A percentile compares a stretch with the other conserved stretches of the same genome.
Evolutionary conservation across 2,888 invertebrate species (phyloP).

Genomic region (Chrysopilus asiliformis): DNA sequence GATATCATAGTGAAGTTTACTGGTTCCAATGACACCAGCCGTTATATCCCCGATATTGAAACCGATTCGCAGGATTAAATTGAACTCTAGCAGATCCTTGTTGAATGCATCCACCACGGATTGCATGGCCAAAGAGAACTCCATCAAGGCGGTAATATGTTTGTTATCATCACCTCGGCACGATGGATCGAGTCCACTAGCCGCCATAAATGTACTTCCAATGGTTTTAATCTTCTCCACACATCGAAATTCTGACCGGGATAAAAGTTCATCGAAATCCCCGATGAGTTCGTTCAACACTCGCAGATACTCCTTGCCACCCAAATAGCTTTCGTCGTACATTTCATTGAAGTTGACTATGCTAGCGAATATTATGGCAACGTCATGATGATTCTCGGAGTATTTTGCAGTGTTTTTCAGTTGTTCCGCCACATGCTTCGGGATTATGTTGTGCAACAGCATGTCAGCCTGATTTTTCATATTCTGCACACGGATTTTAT

Average conservation of each 20-base stretch:
- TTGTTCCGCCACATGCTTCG: constrained; percentile 86
- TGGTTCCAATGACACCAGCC: constrained; percentile 91
- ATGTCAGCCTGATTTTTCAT: constrained; percentile 95
- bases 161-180: constrained; percentile 54
- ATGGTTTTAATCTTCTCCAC: constrained; percentile 98
- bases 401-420: constrained; percentile 86
- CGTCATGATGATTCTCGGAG: constrained; percentile 85
- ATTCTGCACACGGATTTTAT: constrained; percentile 76
- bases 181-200: constrained; percentile 81
- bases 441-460: constrained; percentile 93
- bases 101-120: constrained; percentile 77
- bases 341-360: constrained; percentile 96
- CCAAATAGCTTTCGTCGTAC: constrained; percentile 93
- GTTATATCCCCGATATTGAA: constrained; percentile 93
- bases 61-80: constrained; percentile 73
- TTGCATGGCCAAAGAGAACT: constrained; percentile 87
- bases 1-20: constrained; percentile 91
- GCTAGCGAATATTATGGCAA: constrained; percentile 89
- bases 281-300: constrained; percentile 92
- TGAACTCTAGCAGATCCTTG: constrained; percentile 78
- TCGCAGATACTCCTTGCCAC: constrained; percentile 86
- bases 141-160: constrained; percentile 74
- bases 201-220: constrained; percentile 95
- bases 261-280: constrained; percentile 88
- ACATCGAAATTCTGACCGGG: constrained; percentile 63